Conservation (phyloP, 2,797 vertebrate genomes). For the Champsocephalus esox region DNA sequence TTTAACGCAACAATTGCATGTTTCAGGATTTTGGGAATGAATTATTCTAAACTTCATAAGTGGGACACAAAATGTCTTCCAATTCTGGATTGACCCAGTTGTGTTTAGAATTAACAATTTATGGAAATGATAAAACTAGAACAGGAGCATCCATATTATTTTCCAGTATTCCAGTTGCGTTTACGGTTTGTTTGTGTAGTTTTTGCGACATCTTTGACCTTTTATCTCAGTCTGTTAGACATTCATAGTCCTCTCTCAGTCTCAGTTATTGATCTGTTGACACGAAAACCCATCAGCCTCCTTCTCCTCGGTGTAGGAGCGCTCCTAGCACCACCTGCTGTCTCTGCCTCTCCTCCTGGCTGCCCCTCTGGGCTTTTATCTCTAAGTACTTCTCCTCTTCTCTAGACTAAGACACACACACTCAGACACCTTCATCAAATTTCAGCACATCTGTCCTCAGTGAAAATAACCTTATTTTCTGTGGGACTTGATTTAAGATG, state of each 20-base stretch:
- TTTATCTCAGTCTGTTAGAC: constrained; percentile 47
- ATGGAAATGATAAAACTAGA: background rate
- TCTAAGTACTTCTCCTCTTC: constrained; percentile 26
- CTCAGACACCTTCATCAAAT: constrained; percentile 40
- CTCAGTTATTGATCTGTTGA: constrained; percentile 72
- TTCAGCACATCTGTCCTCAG: constrained; percentile 18
- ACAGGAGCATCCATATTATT: constrained; percentile 20
- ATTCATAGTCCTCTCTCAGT: constrained; percentile 43
- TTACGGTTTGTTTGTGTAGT: constrained; percentile 25
- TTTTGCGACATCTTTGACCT: constrained; percentile 33
- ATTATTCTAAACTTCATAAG: no score
- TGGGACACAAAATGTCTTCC: no score
- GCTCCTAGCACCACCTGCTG: constrained; percentile 60
- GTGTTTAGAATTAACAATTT: no score
- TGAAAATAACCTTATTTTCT: constrained; percentile 35
- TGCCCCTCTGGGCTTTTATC: constrained; percentile 59
- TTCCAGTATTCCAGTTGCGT: constrained; percentile 5
- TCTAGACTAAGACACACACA: constrained; percentile 19
- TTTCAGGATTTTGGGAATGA: no score
- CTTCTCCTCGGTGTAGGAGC: constrained; percentile 34
- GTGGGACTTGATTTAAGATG: constrained; percentile 18
- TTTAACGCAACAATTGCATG: no score
- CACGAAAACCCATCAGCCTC: constrained; percentile 42
- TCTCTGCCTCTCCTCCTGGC: constrained; percentile 35
- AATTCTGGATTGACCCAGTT: no score